These are phyloP conservation scores for pig (Sus scrofa) DNA, from an alignment of 2,113 vertebrate genomes.

Conservation along the genomic window T2T-Sscrofa CM000820.6:89695501-89696000, in stretches of 20 bases:
- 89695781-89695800: neutral
- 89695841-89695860: neutral
- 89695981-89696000: too few species aligned
- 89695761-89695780: neutral
- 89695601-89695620: conserved; percentile 95
- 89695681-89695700: neutral
- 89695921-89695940: too few species aligned
- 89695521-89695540: neutral
- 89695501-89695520: fast-evolving
- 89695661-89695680: conserved; percentile 89
- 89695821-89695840: neutral
- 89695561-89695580: conserved; percentile 87
- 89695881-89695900: too few species aligned
- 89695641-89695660: conserved; percentile 95
- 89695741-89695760: neutral
- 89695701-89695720: neutral
- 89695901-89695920: too few species aligned
- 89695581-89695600: conserved; percentile 90
- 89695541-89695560: neutral
- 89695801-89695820: neutral
- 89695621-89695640: conserved; percentile 94
- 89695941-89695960: too few species aligned
- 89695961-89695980: too few species aligned
- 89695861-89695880: neutral
- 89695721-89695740: neutral